Evolutionary conservation across 2,888 invertebrate genomes (phyloP).

Genomic region (Pharmacophagus antenor): DNA sequence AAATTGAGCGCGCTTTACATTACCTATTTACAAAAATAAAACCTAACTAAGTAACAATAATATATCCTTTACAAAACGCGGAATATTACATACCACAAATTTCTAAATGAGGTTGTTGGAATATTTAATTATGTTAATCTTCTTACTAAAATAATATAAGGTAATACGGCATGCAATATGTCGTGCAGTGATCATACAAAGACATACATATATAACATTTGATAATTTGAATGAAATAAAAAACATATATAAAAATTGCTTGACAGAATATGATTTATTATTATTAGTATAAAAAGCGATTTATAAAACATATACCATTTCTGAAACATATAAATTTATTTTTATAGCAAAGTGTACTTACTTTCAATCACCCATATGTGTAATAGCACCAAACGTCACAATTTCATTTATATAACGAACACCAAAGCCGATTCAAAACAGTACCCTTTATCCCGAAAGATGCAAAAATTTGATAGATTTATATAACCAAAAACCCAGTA

Average conservation of each 20-base stretch:
- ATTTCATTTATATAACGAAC: conserved; percentile 38
- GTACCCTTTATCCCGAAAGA: conserved; percentile 48
- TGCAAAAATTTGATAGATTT: conserved; percentile 52
- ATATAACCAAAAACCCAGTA: conserved; percentile 44
- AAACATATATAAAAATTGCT: not conserved
- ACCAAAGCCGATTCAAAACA: conserved; percentile 49
- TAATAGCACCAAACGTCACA: conserved; percentile 52
- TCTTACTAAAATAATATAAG: not conserved
- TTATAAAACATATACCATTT: conserved; percentile 16
- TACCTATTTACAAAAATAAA: not conserved
- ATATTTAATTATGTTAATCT: not conserved
- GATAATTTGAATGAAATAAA: not conserved
- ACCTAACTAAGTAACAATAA: not conserved
- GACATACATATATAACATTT: not conserved
- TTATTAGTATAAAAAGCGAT: conserved; percentile 26
- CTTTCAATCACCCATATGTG: conserved; percentile 44
- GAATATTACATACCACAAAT: too few species aligned
- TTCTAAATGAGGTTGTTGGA: not conserved
- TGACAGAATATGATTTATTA: not conserved
- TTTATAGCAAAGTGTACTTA: conserved; percentile 60
- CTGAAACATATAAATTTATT: conserved; percentile 35
- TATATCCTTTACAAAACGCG: not conserved
- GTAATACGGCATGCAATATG: not conserved
- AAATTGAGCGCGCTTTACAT: not conserved
- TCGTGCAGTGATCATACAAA: not conserved